Base-by-base conservation (phyloP, 2,113 vertebrate genomes). In the Puntigrus tetrazona region DNA sequence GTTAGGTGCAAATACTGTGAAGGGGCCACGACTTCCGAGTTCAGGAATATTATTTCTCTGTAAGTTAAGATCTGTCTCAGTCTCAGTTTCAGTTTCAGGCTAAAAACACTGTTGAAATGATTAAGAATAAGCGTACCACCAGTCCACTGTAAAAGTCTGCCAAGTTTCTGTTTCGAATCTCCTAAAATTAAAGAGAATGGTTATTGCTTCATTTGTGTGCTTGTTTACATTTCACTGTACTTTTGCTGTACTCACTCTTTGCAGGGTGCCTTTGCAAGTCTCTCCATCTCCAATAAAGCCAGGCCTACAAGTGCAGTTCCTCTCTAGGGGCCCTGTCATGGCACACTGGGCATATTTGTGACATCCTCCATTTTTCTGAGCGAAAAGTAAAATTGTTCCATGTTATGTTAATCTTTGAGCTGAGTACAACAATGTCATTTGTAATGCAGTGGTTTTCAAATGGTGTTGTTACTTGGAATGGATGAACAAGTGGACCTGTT, bases 361-460 rank as follows among this genome's bases (percentile, higher is more conserved):
- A 86, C 98, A 99, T 67, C 95, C 96, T 0, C 97, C 97, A 0
- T 99, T 98, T 83, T 90, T 95, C 97, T 98, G 91, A 14, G 31
- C 5, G 47, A 70, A 16, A 73, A 36, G 10, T 50, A 67, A 18
- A 18, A 27, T 14, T 22, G 6, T 65, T 16, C 1, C 3, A 65
- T 34, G 3, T 34, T 65, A 8, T 29, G 5, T 14, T 63, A 29
- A 4, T 65, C 14, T 65, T 7, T 34, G 16, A 67, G 29, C 29
- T 14, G 57, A 55, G 7, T 61, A 25, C 29, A 16, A 8, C 7
- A 9, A 18, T 34, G 16, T 34, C 6, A 67, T 20, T 8, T 65
- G 7, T 34, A 67, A 67, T 31, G 13, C 57, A 20, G 63, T 65
- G 29, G 29, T 34, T 34, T 31, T 67, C 16, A 34, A 34, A 29